These are phyloP conservation scores for Xenops minutus DNA, from an alignment of 2,797 vertebrate species.

Conservation along the genomic window DNA sequence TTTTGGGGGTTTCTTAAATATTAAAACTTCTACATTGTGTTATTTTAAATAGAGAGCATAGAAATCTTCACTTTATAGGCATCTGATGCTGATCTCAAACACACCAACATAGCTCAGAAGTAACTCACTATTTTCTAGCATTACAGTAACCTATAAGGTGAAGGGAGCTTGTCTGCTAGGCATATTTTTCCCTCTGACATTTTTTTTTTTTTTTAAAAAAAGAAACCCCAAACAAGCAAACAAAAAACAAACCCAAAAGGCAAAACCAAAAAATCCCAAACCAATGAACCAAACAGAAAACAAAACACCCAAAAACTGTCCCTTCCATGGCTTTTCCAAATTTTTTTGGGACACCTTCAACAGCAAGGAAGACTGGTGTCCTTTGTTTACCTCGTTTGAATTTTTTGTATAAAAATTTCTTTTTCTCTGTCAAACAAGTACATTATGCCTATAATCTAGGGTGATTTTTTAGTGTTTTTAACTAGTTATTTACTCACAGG, in stretches of 20 bases:
- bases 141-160: neutral
- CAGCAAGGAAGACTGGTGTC: neutral
- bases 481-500: neutral
- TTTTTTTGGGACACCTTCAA: neutral
- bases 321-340: rapidly evolving
- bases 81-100: neutral
- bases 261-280: neutral
- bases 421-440: neutral
- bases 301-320: neutral
- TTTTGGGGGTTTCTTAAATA: neutral
- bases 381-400: neutral
- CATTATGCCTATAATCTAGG: neutral
- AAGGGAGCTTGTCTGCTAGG: neutral
- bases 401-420: neutral
- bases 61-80: neutral
- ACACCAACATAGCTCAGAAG: neutral
- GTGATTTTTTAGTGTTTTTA: neutral
- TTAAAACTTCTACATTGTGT: neutral
- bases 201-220: no score
- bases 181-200: neutral
- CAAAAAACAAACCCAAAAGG: no score
- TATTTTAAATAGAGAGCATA: neutral
- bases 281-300: no score
- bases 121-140: neutral
- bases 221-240: neutral